Conservation (phyloP, 2,797 vertebrate species). For the Iguana delicatissima region DNA sequence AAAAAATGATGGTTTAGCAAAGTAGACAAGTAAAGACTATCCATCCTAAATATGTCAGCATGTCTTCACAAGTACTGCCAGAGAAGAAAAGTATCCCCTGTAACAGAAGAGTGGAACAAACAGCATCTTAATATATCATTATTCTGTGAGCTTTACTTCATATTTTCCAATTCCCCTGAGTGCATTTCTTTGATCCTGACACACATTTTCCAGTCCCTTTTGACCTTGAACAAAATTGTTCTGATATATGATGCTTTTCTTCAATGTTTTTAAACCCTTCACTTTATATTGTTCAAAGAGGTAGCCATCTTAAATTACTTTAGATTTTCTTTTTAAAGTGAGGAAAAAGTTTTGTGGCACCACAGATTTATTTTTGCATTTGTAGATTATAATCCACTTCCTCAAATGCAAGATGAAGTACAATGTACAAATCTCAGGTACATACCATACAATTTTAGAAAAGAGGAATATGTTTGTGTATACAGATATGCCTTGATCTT, state of each 20-base stretch:
- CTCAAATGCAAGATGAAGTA: too few species aligned
- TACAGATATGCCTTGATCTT: background rate
- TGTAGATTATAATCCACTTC: too few species aligned
- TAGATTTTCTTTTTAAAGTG: too few species aligned
- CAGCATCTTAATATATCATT: background rate
- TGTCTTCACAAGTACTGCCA: background rate
- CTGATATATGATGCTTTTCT: background rate
- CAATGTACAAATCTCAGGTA: too few species aligned
- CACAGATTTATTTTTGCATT: too few species aligned
- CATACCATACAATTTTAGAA: too few species aligned
- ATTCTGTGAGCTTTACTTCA: background rate
- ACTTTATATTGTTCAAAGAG: too few species aligned
- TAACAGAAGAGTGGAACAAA: background rate
- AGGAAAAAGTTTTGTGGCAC: too few species aligned
- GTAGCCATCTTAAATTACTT: too few species aligned
- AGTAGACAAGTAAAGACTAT: background rate
- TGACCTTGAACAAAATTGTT: background rate
- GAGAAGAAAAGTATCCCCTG: background rate
- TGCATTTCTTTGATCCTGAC: conserved; percentile 3
- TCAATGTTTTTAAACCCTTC: background rate
- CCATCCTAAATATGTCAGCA: conserved; percentile 2
- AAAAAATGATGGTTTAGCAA: background rate
- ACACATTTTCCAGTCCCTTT: background rate
- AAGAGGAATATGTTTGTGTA: background rate
- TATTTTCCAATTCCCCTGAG: background rate